Percentiles rank a stretch among this genome's conserved stretches.
These are phyloP conservation scores for Anarrhichthys ocellatus DNA, from an alignment of 2,113 vertebrate species.

Conservation along the genomic window DNA sequence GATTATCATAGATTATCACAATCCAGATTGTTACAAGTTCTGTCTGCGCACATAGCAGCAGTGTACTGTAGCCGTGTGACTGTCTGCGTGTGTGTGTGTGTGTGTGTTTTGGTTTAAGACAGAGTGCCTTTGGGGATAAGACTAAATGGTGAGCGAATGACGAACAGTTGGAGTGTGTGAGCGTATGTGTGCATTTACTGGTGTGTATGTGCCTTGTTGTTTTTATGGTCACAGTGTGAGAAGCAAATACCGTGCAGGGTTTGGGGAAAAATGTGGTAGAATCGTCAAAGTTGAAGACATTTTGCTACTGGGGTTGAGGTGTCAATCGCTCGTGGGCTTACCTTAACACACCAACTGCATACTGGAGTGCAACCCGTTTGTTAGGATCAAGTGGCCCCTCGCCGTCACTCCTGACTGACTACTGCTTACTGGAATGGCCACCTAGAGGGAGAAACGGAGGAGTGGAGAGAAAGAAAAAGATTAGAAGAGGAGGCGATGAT, in stretches of 20 bases:
- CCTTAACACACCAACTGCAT: constrained; percentile 98
- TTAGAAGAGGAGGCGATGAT: constrained; percentile 56
- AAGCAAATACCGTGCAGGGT: constrained; percentile 49
- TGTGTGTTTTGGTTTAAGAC: constrained; percentile 76
- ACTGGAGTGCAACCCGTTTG: constrained; percentile 92
- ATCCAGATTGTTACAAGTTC: constrained; percentile 85
- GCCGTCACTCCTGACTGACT: constrained; percentile 76
- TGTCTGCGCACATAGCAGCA: constrained; percentile 77
- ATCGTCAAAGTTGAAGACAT: constrained; percentile 15
- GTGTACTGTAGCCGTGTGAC: constrained; percentile 75
- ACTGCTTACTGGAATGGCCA: constrained; percentile 69
- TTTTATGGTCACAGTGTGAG: constrained; percentile 60
- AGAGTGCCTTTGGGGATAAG: constrained; percentile 79
- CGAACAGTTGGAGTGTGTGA: constrained; percentile 79
- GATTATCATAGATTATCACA: constrained; percentile 86
- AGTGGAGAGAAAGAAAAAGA: not conserved
- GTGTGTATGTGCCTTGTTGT: constrained; percentile 57
- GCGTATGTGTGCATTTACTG: constrained; percentile 53
- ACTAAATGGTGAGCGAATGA: constrained; percentile 82
- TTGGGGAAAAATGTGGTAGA: not conserved
- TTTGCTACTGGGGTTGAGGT: not conserved
- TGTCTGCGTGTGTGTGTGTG: constrained; percentile 47
- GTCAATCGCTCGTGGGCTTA: constrained; percentile 75
- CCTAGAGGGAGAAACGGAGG: constrained; percentile 61
- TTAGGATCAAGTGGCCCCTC: constrained; percentile 86